These are phyloP conservation scores for Tribolium freemani DNA, from an alignment of 2,888 invertebrate genomes.

Conservation along the genomic window DNA sequence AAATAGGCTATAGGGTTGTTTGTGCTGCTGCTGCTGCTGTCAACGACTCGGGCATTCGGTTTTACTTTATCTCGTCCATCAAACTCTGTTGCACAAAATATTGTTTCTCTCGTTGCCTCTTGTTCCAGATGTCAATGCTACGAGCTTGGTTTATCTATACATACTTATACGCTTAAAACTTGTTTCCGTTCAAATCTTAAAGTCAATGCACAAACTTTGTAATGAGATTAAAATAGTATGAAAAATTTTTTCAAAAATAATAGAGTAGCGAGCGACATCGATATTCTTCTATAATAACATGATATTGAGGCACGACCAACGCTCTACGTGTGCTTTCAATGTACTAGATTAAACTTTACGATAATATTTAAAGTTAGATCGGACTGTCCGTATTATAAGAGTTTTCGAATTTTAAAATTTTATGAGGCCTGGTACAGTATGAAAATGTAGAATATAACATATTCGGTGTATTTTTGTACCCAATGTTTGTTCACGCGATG, in stretches of 20 bases:
- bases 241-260: conserved; percentile 60
- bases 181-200: conserved; percentile 52
- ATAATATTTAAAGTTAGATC: conserved; percentile 66
- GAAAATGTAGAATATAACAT: conserved; percentile 64
- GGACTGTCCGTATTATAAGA: conserved; percentile 69
- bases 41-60: conserved; percentile 50
- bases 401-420: conserved; percentile 69
- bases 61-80: conserved; percentile 22
- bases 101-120: not conserved
- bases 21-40: conserved; percentile 61
- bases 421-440: conserved; percentile 69
- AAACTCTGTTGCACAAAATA: conserved; percentile 14
- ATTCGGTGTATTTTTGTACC: conserved; percentile 70
- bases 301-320: conserved; percentile 61
- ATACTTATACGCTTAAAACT: conserved; percentile 48
- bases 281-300: conserved; percentile 65
- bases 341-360: conserved; percentile 64
- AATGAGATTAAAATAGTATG: conserved; percentile 57
- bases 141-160: conserved; percentile 14
- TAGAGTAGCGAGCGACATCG: conserved; percentile 66
- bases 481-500: conserved; percentile 65
- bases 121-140: conserved; percentile 12
- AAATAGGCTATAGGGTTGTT: conserved; percentile 59
- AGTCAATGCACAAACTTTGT: conserved; percentile 67
- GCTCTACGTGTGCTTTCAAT: conserved; percentile 68